Evolutionary conservation across 2,113 vertebrate genomes (phyloP).

Genomic region (Elanoides forficatus): DNA sequence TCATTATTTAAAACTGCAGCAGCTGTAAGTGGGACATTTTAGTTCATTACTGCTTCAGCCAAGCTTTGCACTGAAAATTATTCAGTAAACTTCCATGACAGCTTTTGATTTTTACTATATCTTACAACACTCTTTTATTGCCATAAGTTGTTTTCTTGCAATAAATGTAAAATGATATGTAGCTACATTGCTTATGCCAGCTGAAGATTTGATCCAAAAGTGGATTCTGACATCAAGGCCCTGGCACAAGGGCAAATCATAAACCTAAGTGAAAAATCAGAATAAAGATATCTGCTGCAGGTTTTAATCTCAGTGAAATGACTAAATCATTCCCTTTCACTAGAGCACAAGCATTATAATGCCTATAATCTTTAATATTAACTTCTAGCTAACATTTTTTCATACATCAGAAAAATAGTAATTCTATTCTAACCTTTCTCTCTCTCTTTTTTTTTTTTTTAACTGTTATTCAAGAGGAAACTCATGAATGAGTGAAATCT

Average conservation of each 20-base stretch:
- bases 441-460: not conserved
- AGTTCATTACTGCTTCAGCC: conserved; percentile 12
- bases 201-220: conserved; percentile 6
- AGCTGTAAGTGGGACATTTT: conserved; percentile 19
- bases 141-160: conserved; percentile 47
- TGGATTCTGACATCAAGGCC: conserved; percentile 14
- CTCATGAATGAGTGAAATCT: not conserved
- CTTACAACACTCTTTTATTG: conserved; percentile 30
- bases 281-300: not conserved
- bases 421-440: not conserved
- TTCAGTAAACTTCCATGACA: conserved; percentile 46
- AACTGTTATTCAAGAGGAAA: not conserved
- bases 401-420: not conserved
- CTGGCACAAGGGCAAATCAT: conserved; percentile 15
- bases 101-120: conserved; percentile 39
- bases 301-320: not conserved
- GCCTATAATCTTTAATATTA: not conserved
- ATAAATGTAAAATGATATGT: conserved; percentile 31
- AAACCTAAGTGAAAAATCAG: not conserved
- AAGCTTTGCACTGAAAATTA: conserved; percentile 16
- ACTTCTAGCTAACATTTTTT: not conserved
- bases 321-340: not conserved
- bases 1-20: conserved; percentile 15
- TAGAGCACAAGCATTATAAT: not conserved
- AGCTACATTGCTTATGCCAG: not conserved